Evolutionary conservation across 2,888 invertebrate genomes (phyloP).

Genomic region (Hipparchia sbordonii): DNA sequence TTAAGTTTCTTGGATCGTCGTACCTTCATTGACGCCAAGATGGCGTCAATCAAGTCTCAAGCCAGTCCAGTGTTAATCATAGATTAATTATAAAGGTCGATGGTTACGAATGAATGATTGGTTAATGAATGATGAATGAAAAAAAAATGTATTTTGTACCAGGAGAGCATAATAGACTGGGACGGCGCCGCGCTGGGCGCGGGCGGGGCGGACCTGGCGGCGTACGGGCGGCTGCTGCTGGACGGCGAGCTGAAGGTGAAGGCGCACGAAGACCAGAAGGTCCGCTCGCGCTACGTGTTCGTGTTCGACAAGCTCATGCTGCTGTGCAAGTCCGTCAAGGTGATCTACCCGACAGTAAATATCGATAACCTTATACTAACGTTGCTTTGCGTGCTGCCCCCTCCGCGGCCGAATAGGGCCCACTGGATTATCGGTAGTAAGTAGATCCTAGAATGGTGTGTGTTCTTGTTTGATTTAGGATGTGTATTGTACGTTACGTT

Average conservation of each 20-base stretch:
- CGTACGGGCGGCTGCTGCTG: conserved; percentile 95
- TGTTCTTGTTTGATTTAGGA: background rate
- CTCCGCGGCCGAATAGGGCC: conserved; percentile 14
- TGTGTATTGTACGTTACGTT: no score
- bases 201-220: conserved; percentile 90
- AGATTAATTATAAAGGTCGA: no score
- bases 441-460: conserved; percentile 8
- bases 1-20: no score
- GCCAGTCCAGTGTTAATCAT: no score
- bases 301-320: conserved; percentile 98
- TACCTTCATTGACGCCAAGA: no score
- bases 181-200: conserved; percentile 89
- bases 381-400: conserved; percentile 27
- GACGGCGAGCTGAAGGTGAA: conserved; percentile 97
- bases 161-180: conserved; percentile 89
- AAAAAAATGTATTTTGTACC: no score
- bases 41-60: no score
- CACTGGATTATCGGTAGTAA: conserved; percentile 14
- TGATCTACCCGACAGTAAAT: conserved; percentile 56
- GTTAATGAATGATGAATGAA: no score
- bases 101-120: no score
- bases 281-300: conserved; percentile 95
- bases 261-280: conserved; percentile 94
- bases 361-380: conserved; percentile 27
- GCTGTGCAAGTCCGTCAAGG: conserved; percentile 93